Percentiles rank a stretch among this genome's conserved stretches.
phyloP scores from a whole-genome alignment of 2,113 vertebrate species.

The Sus scrofa region T2T-Sscrofa CM001155.3:8586001-8586500 shows the following conservation, averaged over 20 bases:
- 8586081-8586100: neutral
- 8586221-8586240: neutral
- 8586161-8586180: neutral
- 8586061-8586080: fast-evolving
- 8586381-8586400: fast-evolving
- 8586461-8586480: neutral
- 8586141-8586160: neutral
- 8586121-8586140: neutral
- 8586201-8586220: fast-evolving
- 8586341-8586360: neutral
- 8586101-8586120: neutral
- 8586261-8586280: neutral
- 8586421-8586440: neutral
- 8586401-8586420: no score
- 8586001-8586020: neutral
- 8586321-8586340: neutral
- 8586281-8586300: neutral
- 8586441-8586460: neutral
- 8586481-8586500: neutral
- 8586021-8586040: neutral
- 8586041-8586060: fast-evolving
- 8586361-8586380: fast-evolving
- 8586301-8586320: neutral
- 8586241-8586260: neutral
- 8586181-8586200: neutral